These are phyloP conservation scores for Coregonus ussuriensis DNA, from an alignment of 2,797 vertebrate genomes.

Conservation along the genomic window DNA sequence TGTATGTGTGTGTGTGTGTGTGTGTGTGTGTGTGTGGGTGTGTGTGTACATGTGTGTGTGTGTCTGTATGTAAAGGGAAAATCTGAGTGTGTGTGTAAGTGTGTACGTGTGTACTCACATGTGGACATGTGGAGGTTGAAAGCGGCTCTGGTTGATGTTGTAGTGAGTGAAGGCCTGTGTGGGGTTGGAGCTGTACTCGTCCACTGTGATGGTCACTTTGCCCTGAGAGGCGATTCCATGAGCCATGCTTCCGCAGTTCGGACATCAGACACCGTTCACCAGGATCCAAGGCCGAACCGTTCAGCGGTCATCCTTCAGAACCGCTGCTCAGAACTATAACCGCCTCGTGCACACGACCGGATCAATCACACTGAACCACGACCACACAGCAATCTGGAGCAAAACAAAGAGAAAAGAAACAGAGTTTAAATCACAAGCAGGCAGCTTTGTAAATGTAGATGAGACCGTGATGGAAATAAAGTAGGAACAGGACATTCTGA, in stretches of 20 bases:
- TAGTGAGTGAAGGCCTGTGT: slow-evolving; percentile 97
- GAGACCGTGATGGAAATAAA: neutral
- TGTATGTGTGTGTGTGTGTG: slow-evolving; percentile 7
- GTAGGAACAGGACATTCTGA: neutral
- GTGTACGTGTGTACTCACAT: slow-evolving; percentile 83
- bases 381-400: slow-evolving; percentile 56
- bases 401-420: slow-evolving; percentile 22
- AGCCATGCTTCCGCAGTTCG: slow-evolving; percentile 93
- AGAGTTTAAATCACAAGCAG: neutral
- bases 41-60: slow-evolving; percentile 1
- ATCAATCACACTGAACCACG: neutral
- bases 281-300: slow-evolving; percentile 77
- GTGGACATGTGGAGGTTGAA: slow-evolving; percentile 95
- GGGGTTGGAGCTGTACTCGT: slow-evolving; percentile 98
- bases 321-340: slow-evolving; percentile 52
- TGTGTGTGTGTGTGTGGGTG: neutral
- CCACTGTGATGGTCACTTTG: slow-evolving; percentile 95
- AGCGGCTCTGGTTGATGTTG: slow-evolving; percentile 99
- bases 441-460: neutral
- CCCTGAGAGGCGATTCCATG: slow-evolving; percentile 92
- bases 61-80: no score
- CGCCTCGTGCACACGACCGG: neutral
- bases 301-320: slow-evolving; percentile 82
- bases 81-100: neutral
- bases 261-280: slow-evolving; percentile 91